Evolutionary conservation across 2,797 vertebrate genomes (phyloP), one percentile per base, ranked within the genome.

Genomic region (Spondyliosoma cantharus): DNA sequence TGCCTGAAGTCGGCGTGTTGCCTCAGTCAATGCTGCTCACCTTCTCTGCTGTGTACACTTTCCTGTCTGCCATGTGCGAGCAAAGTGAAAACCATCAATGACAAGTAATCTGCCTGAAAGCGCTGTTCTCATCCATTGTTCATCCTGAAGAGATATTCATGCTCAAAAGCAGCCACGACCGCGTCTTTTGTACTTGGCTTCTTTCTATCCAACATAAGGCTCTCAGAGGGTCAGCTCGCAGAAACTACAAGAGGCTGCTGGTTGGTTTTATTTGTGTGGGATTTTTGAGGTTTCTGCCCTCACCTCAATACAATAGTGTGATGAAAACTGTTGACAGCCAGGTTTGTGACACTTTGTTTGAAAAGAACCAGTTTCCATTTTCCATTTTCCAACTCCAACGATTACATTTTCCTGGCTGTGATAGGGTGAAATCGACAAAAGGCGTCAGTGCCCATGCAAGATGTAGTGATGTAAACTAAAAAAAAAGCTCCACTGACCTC

Each of bases 1-100:
- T 65, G 74, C 76, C 74, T 65, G 74, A 73, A 74, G 60, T 66
- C 54, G 19, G 52, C 15, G 14, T 69, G 78, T 52, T 78, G 48
- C 46, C 58, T 27, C n/a, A 73, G 53, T 76, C 60, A n/a, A 43
- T 59, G 48, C 25, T 20, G 6, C 54, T 58, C 17, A 13, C 17
- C 6, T 53, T 24, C 24, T 50, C 42, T 48, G 27, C 37, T 57
- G 15, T 46, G 2, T 12, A 22, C 57, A 20, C 70, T 50, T 71
- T 45, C 37, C 58, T 68, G 3, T 42, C 37, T 17, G 25, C 58
- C 52, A 16, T 4, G 61, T 37, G 50, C n/a, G 32, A 3, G 20
- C 37, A n/a, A 14, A 9, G 56, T n/a, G 52, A 20, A 54, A 63
- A 50, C 3, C 32, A 45, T 80, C 52, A 46, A 58, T 37, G 43